Base-by-base conservation (phyloP, 2,113 vertebrate genomes). In the Plotosus lineatus region DNA sequence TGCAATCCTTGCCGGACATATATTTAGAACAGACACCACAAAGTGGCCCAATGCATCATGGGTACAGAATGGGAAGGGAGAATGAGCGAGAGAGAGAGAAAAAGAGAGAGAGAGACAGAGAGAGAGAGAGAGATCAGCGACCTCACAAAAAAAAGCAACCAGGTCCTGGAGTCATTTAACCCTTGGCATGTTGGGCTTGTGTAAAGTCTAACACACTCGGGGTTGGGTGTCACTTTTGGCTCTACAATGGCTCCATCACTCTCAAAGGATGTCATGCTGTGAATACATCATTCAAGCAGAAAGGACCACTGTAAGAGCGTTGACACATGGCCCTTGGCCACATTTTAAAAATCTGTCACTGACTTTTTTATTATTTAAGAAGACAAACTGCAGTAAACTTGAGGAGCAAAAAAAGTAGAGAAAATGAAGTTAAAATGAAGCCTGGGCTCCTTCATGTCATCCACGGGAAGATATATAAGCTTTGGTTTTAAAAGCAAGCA, bases 171-270 rank as follows among this genome's bases (percentile, higher is more conserved):
- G 90, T 92, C 90, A 93, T 89, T 87, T 89, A 87, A 91, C 87
- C 89, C 91, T 89, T 75, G 86, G 89, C 76, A 82, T 90, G 88
- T 85, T 88, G 77, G 86, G 60, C 55, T 53, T 78, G 51, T 80
- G 42, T 75, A 73, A 69, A 17, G 83, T 83, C 90, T 88, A 91
- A 89, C 56, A 82, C 85, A 74, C 75, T 26, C 63, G 75, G 85
- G 79, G 80, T 81, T 79, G 88, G 89, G 91, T 93, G 87, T 92
- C 92, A 80, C 65, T 63, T 86, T 89, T 91, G 92, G 89, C 91
- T 84, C 88, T 87, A 83, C 85, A 86, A 55, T 38, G 89, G 83
- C 88, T 89, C 83, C 87, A 80, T 82, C 61, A 1, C 79, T 69
- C 86, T 92, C 87, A 90, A 90, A 89, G 84, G 82, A 89, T 87